These are phyloP conservation scores for Zeugodacus cucurbitae DNA, from an alignment of 1,140 invertebrate species.

Conservation along the genomic window DNA sequence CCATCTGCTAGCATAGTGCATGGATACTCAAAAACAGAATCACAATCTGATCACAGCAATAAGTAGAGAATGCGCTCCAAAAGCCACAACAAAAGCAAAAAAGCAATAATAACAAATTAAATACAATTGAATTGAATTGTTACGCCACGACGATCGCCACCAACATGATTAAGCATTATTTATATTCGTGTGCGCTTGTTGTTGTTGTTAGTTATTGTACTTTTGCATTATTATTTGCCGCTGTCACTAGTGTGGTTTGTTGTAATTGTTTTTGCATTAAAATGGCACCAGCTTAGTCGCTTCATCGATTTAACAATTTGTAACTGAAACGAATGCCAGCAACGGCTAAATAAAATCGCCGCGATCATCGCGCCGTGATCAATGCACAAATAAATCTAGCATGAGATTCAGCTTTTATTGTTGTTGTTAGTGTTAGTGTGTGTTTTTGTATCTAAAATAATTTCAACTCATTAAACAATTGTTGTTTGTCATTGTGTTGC, in stretches of 20 bases:
- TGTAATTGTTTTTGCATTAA: slow-evolving; percentile 62
- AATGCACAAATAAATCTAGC: slow-evolving; percentile 23
- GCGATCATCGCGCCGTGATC: neutral
- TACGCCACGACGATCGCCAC: slow-evolving; percentile 15
- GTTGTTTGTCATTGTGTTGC: neutral
- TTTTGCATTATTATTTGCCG: neutral
- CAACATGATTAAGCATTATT: slow-evolving; percentile 22
- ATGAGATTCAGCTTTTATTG: neutral
- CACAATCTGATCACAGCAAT: neutral
- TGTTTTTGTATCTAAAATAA: neutral
- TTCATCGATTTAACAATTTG: slow-evolving; percentile 31
- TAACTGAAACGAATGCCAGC: slow-evolving; percentile 20
- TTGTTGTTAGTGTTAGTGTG: neutral
- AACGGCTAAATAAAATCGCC: neutral
- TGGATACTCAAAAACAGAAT: neutral
- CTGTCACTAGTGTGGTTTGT: neutral
- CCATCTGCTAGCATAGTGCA: no score
- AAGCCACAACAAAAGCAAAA: neutral
- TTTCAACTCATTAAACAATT: slow-evolving; percentile 9
- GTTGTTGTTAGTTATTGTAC: slow-evolving; percentile 41
- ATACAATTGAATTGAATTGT: slow-evolving; percentile 23
- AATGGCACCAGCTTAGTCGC: slow-evolving; percentile 50
- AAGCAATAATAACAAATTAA: neutral
- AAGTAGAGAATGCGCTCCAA: neutral
- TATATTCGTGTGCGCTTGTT: neutral